Evolutionary conservation across 2,113 vertebrate species (phyloP).

Genomic region (Neopipo cinnamomea): DNA sequence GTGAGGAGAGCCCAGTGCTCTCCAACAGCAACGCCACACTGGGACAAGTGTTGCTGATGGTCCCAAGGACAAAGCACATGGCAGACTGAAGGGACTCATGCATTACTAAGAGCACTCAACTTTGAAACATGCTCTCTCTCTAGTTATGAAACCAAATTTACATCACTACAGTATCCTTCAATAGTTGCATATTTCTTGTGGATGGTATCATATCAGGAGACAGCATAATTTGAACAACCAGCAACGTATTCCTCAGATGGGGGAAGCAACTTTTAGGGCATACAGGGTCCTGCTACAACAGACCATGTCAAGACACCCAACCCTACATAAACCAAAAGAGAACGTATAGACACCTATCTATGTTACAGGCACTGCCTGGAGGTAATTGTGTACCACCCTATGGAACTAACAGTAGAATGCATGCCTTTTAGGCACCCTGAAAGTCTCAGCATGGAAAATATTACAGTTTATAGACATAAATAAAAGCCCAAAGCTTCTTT

Average conservation of each 20-base stretch:
- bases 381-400: neutral
- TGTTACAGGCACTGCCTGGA: neutral
- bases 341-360: neutral
- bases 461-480: neutral
- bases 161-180: neutral
- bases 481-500: neutral
- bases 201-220: neutral
- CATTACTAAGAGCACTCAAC: neutral
- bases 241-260: neutral
- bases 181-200: neutral
- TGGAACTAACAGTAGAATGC: neutral
- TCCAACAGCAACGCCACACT: neutral
- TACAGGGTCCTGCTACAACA: neutral
- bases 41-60: neutral
- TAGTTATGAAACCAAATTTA: neutral
- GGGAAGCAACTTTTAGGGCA: neutral
- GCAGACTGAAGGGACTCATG: neutral
- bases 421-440: neutral
- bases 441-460: neutral
- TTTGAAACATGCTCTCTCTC: neutral
- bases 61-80: neutral
- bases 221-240: neutral
- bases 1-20: neutral
- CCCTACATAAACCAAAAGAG: neutral
- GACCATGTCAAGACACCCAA: neutral